phyloP scores from a whole-genome alignment of 2,888 invertebrate genomes.

The Clusia tigrina region DNA sequence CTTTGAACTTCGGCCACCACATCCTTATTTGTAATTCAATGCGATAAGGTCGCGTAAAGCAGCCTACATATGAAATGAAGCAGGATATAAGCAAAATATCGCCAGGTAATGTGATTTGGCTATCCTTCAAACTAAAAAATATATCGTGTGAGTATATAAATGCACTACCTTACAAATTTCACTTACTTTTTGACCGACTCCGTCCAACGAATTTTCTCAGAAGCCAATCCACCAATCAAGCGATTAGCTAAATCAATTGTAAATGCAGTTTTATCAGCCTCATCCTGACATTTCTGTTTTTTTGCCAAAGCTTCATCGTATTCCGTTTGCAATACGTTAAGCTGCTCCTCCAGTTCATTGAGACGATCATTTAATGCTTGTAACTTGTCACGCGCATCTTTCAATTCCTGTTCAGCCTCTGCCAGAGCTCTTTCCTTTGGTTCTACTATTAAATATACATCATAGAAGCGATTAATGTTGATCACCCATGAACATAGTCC shows the following conservation, averaged over 20 bases:
- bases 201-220: slow-evolving; percentile 87
- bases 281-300: slow-evolving; percentile 90
- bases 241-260: slow-evolving; percentile 93
- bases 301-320: slow-evolving; percentile 87
- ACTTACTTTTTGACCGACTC: slow-evolving; percentile 69
- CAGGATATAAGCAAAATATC: slow-evolving; percentile 89
- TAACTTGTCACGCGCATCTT: slow-evolving; percentile 82
- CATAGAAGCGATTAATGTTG: slow-evolving; percentile 88
- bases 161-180: neutral
- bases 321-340: slow-evolving; percentile 78
- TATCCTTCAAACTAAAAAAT: slow-evolving; percentile 69
- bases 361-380: slow-evolving; percentile 78
- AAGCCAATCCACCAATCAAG: slow-evolving; percentile 89
- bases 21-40: slow-evolving; percentile 77
- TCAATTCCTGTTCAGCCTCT: slow-evolving; percentile 84
- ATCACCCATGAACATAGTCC: slow-evolving; percentile 95
- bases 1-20: slow-evolving; percentile 83
- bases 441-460: slow-evolving; percentile 90
- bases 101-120: slow-evolving; percentile 83
- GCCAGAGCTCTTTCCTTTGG: slow-evolving; percentile 87
- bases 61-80: slow-evolving; percentile 94
- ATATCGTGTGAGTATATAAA: neutral
- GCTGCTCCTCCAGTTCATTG: slow-evolving; percentile 75
- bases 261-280: slow-evolving; percentile 87
- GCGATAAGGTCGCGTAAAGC: slow-evolving; percentile 87